phyloP scores from a whole-genome alignment of 2,888 invertebrate species.

The Hartigia nigra region DNA sequence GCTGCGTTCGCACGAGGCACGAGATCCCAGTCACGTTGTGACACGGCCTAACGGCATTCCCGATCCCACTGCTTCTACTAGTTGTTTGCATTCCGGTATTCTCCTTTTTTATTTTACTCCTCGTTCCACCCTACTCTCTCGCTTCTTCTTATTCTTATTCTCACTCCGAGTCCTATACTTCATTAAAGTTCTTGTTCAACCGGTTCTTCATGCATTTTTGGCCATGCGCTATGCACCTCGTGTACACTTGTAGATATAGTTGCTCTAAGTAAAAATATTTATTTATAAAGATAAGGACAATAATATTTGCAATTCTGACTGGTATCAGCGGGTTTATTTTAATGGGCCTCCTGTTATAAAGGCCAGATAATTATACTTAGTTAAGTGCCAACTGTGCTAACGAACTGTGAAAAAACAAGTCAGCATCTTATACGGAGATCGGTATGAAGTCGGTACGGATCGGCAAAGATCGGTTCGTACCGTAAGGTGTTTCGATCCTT shows the following conservation, averaged over 20 bases:
- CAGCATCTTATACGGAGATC: background rate
- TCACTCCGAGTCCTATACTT: background rate
- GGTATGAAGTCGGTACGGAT: background rate
- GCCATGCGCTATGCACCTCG: background rate
- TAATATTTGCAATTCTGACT: background rate
- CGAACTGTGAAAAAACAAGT: background rate
- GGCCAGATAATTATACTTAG: background rate
- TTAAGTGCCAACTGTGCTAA: background rate
- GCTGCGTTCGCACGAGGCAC: background rate
- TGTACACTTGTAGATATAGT: background rate
- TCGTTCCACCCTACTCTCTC: background rate
- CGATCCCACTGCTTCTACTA: constrained; percentile 33
- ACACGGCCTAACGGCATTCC: constrained; percentile 53
- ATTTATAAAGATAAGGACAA: background rate
- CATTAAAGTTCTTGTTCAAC: background rate
- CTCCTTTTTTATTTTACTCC: constrained; percentile 18
- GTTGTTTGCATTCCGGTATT: constrained; percentile 39
- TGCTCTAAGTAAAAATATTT: background rate
- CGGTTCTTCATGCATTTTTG: background rate
- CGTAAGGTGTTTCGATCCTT: background rate
- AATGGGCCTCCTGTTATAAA: background rate
- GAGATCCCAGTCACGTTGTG: constrained; percentile 18
- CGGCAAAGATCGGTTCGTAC: background rate
- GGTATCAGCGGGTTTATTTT: background rate
- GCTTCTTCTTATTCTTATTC: constrained; percentile 14